Conservation (phyloP, 2,888 invertebrate genomes). For the Pherbina coryleti region DNA sequence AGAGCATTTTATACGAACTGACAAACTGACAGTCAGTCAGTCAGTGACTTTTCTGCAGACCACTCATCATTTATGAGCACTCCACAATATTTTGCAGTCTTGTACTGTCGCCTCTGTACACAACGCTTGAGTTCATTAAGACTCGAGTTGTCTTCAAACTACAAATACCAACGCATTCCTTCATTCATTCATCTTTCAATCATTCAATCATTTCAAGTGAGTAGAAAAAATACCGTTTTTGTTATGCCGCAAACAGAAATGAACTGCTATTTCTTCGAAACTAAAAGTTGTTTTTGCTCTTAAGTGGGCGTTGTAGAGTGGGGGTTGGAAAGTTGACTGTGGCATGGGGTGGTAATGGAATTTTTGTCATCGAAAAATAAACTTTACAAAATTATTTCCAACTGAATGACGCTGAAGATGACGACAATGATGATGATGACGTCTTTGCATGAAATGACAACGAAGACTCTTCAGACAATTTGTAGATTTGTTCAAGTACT, state of each 20-base stretch:
- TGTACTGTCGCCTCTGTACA: not conserved
- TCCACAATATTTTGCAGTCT: not conserved
- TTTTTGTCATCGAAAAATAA: not conserved
- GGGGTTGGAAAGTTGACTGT: too few relatives aligned
- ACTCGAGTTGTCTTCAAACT: not conserved
- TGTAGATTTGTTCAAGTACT: slow-evolving; percentile 56
- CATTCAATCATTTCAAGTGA: slow-evolving; percentile 34
- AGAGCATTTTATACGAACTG: not conserved
- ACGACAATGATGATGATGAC: not conserved
- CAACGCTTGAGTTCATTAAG: not conserved
- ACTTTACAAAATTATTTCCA: not conserved
- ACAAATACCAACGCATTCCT: not conserved
- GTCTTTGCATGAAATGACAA: slow-evolving; percentile 58
- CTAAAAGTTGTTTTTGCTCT: not conserved
- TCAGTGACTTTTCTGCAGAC: not conserved
- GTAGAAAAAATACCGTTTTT: not conserved
- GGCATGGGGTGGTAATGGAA: not conserved
- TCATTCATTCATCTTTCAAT: slow-evolving; percentile 22
- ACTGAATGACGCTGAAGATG: not conserved
- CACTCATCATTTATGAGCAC: not conserved
- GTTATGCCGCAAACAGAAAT: not conserved
- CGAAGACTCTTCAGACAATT: slow-evolving; percentile 61
- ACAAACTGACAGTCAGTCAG: not conserved
- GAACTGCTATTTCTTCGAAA: not conserved
- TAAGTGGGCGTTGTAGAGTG: too few relatives aligned